Evolutionary conservation across 2,888 invertebrate species (phyloP).

Genomic region (Drosophila kuntzei): DNA sequence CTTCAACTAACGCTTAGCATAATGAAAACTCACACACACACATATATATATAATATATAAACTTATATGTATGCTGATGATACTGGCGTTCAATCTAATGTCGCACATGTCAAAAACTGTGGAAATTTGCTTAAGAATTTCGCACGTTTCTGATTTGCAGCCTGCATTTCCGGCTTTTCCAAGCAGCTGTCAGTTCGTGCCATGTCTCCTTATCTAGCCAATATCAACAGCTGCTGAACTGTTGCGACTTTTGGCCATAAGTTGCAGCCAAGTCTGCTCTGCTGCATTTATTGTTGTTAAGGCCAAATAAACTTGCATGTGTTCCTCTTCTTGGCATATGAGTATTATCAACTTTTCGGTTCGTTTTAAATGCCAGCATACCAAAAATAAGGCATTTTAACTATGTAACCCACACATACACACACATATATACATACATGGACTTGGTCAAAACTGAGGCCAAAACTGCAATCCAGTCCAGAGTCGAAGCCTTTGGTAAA

Average conservation of each 20-base stretch:
- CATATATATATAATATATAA: not conserved
- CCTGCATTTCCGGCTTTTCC: conserved; percentile 46
- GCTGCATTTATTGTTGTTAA: conserved; percentile 23
- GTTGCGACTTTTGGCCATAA: conserved; percentile 48
- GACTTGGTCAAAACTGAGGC: not conserved
- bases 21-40: conserved; percentile 39
- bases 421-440: not conserved
- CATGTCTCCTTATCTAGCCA: conserved; percentile 69
- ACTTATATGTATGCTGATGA: conserved; percentile 35
- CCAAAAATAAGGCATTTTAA: conserved; percentile 29
- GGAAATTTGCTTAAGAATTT: conserved; percentile 71
- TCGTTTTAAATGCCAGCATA: conserved; percentile 21
- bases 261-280: conserved; percentile 34
- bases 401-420: conserved; percentile 22
- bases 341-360: conserved; percentile 21
- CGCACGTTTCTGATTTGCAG: conserved; percentile 59
- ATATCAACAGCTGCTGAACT: conserved; percentile 53
- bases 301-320: conserved; percentile 61
- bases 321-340: not conserved
- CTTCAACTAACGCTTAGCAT: conserved; percentile 46
- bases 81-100: conserved; percentile 73
- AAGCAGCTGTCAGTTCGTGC: conserved; percentile 58
- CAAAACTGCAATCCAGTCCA: conserved; percentile 18
- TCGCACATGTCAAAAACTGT: conserved; percentile 71
- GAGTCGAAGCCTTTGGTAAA: conserved; percentile 33